These are phyloP conservation scores for Tinea pellionella DNA, from an alignment of 2,888 invertebrate genomes.

Conservation along the genomic window DNA sequence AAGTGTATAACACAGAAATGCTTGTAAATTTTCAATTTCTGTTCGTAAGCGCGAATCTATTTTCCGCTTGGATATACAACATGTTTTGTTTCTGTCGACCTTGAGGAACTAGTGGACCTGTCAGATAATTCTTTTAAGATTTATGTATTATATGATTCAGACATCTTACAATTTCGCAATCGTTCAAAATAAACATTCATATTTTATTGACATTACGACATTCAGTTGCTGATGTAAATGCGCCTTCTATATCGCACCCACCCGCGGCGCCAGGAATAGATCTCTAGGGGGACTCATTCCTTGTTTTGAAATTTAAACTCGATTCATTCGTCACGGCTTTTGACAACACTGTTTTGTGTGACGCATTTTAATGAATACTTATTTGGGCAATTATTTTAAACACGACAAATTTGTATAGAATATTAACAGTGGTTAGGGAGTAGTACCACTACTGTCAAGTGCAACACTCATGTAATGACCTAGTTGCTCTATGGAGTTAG, in stretches of 20 bases:
- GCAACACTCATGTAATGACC: too few relatives aligned
- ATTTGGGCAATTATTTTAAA: too few relatives aligned
- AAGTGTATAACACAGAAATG: too few relatives aligned
- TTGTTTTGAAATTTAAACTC: slow-evolving; percentile 8
- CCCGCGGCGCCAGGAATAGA: slow-evolving; percentile 46
- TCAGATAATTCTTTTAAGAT: slow-evolving; percentile 51
- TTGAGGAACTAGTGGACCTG: slow-evolving; percentile 43
- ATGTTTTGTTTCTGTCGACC: slow-evolving; percentile 43
- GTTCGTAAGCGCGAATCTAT: slow-evolving; percentile 29
- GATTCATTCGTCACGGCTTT: slow-evolving; percentile 31
- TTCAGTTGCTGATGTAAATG: slow-evolving; percentile 36
- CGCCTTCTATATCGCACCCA: slow-evolving; percentile 27
- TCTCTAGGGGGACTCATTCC: slow-evolving; percentile 30
- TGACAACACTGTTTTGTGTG: slow-evolving; percentile 17
- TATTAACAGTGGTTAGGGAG: too few relatives aligned
- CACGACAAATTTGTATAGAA: too few relatives aligned
- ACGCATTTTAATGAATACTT: neutral
- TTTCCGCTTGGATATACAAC: slow-evolving; percentile 50
- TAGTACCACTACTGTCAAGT: too few relatives aligned
- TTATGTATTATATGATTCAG: slow-evolving; percentile 41
- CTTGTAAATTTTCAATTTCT: neutral
- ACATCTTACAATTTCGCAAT: slow-evolving; percentile 55
- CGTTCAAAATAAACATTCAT: slow-evolving; percentile 62
- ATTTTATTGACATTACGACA: slow-evolving; percentile 67
- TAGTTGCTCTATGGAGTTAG: too few relatives aligned